A percentile compares a stretch with the other conserved stretches of the same genome.
Conservation (phyloP, 2,113 vertebrate genomes). For the Felis chaus region DNA sequence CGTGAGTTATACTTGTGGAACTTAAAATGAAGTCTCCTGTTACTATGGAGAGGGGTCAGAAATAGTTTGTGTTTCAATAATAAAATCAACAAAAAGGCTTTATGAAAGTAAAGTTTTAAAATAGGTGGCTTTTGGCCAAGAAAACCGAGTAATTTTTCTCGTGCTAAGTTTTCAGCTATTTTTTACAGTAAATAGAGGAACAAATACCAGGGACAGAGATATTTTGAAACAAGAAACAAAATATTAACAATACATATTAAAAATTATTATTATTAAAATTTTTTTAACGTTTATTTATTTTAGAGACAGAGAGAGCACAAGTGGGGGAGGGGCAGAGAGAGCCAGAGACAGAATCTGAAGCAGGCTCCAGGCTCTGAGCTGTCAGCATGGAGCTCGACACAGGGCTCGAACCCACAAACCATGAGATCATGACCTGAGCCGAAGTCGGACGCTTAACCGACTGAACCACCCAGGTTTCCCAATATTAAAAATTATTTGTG, state of each 20-base stretch:
- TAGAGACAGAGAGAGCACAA: too few species aligned
- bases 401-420: too few species aligned
- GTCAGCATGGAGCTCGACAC: too few species aligned
- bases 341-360: too few species aligned
- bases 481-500: neutral
- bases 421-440: too few species aligned
- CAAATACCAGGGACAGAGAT: neutral
- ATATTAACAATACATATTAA: neutral
- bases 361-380: too few species aligned
- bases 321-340: too few species aligned
- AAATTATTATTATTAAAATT: neutral
- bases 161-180: neutral
- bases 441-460: too few species aligned
- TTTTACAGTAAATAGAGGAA: conserved; percentile 27
- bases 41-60: neutral
- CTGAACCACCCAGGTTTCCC: too few species aligned
- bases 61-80: neutral
- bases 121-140: neutral
- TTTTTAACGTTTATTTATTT: too few species aligned
- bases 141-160: neutral
- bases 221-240: conserved; percentile 3
- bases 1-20: neutral
- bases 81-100: neutral
- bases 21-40: neutral
- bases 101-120: neutral